Percentiles rank a stretch among this genome's conserved stretches.
Conservation (phyloP, 2,888 invertebrate species). For the Euclidia mi region DNA sequence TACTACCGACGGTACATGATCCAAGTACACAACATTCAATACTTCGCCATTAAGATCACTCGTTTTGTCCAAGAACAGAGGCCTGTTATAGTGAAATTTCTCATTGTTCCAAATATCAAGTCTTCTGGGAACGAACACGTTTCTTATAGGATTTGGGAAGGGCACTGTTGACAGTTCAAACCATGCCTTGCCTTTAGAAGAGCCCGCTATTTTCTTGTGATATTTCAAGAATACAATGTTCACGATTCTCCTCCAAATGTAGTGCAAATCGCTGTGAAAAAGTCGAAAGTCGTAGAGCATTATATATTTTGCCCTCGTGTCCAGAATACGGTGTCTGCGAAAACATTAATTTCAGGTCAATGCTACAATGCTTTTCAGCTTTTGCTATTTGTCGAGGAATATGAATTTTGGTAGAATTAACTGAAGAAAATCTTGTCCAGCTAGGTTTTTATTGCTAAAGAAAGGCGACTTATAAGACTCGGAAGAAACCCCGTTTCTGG, state of each 20-base stretch:
- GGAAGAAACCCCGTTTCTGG: too few species aligned
- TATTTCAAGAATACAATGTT: constrained; percentile 93
- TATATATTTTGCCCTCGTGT: constrained; percentile 93
- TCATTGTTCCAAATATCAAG: constrained; percentile 92
- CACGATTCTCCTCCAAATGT: constrained; percentile 94
- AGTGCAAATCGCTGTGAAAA: constrained; percentile 91
- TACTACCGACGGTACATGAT: constrained; percentile 92
- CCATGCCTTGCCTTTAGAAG: constrained; percentile 85
- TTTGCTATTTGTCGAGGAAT: too few species aligned
- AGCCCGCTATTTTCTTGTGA: constrained; percentile 75
- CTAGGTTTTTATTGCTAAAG: too few species aligned
- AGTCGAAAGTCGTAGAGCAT: constrained; percentile 92
- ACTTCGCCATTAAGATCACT: constrained; percentile 89
- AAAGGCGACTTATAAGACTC: too few species aligned
- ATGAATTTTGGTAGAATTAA: too few species aligned
- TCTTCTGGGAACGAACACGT: constrained; percentile 90
- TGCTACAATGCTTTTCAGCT: too few species aligned
- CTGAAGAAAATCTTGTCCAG: too few species aligned
- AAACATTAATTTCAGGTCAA: too few species aligned
- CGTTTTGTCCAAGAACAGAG: constrained; percentile 90
- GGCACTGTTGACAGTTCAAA: constrained; percentile 93
- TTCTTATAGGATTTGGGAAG: constrained; percentile 91
- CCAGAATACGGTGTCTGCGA: constrained; percentile 91
- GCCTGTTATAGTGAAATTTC: constrained; percentile 88
- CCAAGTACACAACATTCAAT: constrained; percentile 91